A percentile compares a stretch with the other conserved stretches of the same genome.
phyloP scores from a whole-genome alignment of 2,888 invertebrate species.

The Agrilus biguttatus region DNA sequence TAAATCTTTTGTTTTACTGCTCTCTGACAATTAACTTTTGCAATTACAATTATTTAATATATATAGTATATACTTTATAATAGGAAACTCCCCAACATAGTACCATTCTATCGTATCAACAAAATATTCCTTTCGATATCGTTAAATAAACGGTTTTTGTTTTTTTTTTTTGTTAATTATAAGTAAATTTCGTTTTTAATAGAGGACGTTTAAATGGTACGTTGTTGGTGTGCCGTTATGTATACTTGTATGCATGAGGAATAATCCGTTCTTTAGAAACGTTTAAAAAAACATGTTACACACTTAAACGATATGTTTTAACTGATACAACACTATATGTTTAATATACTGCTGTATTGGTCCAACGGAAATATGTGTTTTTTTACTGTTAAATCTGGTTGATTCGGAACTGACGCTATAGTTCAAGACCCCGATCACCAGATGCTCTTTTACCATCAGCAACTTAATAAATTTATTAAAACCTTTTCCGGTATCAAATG shows the following conservation, averaged over 20 bases:
- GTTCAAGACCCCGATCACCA: slow-evolving; percentile 4
- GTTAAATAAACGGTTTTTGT: no score
- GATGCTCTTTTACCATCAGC: not conserved
- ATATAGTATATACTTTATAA: no score
- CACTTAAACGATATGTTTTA: slow-evolving; percentile 21
- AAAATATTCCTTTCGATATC: no score
- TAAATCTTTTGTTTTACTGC: no score
- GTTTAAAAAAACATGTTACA: slow-evolving; percentile 13
- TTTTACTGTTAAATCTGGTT: slow-evolving; percentile 29
- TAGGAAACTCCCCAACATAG: no score
- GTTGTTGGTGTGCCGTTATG: not conserved
- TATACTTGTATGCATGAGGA: no score
- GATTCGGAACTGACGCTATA: slow-evolving; percentile 18
- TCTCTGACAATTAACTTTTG: no score
- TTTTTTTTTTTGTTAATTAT: no score
- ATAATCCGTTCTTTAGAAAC: slow-evolving; percentile 9
- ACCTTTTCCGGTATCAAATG: not conserved
- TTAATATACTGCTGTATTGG: slow-evolving; percentile 20
- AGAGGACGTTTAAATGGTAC: no score
- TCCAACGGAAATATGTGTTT: slow-evolving; percentile 21
- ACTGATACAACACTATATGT: slow-evolving; percentile 20
- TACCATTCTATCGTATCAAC: no score
- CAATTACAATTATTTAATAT: no score
- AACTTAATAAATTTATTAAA: not conserved
- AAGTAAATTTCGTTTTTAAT: no score